Evolutionary conservation across 92 coral and sea anemone genomes (phyloP).

Genomic region (Phymanthus crucifer): DNA sequence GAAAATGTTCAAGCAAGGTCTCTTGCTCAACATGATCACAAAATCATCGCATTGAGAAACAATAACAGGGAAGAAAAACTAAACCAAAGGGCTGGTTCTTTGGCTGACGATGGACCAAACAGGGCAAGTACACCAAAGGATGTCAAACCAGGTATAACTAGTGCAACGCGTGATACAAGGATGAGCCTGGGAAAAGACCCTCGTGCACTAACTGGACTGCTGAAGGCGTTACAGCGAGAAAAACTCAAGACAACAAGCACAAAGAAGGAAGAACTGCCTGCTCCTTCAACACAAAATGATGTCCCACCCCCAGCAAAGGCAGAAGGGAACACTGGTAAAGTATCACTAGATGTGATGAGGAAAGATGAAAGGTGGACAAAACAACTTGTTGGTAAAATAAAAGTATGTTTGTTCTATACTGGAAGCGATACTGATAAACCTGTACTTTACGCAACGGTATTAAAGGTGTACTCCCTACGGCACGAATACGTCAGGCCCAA

Average conservation of each 20-base stretch:
- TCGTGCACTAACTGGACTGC: slow-evolving; percentile 38
- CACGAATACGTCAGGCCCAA: slow-evolving; percentile 3
- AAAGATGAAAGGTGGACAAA: not conserved
- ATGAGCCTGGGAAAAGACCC: slow-evolving; percentile 50
- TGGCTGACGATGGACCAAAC: not conserved
- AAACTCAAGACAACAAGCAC: slow-evolving; percentile 6
- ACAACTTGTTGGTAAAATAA: slow-evolving; percentile 50
- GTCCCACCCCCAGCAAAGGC: not conserved
- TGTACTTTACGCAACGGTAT: slow-evolving; percentile 56
- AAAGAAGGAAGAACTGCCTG: not conserved
- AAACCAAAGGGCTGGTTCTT: too few species aligned
- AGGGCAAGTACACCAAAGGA: not conserved
- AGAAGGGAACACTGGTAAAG: not conserved
- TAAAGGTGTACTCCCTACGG: slow-evolving; percentile 44
- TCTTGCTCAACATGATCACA: not conserved
- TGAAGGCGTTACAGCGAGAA: slow-evolving; percentile 57
- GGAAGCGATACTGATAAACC: slow-evolving; percentile 36
- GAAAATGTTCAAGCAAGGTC: not conserved
- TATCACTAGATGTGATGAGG: not conserved
- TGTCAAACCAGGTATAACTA: not conserved
- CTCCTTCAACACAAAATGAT: too few species aligned
- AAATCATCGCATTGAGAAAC: not conserved
- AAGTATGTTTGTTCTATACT: slow-evolving; percentile 61
- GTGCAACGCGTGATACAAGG: not conserved
- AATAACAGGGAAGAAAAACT: not conserved